Conservation (phyloP, 1,140 invertebrate species). For the Sipha flava region DNA sequence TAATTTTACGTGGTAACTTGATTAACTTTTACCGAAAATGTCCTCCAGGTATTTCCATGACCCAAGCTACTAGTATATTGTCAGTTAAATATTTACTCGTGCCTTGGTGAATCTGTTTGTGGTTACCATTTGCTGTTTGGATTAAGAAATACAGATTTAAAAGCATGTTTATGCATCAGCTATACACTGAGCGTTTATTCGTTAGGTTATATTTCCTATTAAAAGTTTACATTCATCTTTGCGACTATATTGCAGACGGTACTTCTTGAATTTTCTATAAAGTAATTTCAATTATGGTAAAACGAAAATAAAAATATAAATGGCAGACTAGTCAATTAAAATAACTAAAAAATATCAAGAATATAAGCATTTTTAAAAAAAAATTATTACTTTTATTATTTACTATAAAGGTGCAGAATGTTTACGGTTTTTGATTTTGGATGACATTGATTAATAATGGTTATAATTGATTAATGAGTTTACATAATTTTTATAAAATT, state of each 20-base stretch:
- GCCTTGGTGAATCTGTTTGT: constrained; percentile 4
- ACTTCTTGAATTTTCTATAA: neutral
- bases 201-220: neutral
- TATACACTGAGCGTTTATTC: neutral
- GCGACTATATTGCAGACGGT: neutral
- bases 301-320: no score
- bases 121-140: neutral
- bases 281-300: neutral
- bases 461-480: no score
- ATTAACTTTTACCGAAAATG: constrained; percentile 20
- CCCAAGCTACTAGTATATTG: constrained; percentile 3
- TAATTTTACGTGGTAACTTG: constrained; percentile 26
- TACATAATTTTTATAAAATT: no score
- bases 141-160: constrained; percentile 8
- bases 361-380: no score
- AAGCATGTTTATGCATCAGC: neutral
- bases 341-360: no score
- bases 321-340: no score
- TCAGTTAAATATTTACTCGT: constrained; percentile 16
- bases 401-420: no score
- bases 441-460: no score
- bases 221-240: neutral
- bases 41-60: constrained; percentile 20
- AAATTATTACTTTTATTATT: no score
- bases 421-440: no score